Evolutionary conservation across 2,797 vertebrate species (phyloP).

Genomic region (Spinus olivaceus): DNA sequence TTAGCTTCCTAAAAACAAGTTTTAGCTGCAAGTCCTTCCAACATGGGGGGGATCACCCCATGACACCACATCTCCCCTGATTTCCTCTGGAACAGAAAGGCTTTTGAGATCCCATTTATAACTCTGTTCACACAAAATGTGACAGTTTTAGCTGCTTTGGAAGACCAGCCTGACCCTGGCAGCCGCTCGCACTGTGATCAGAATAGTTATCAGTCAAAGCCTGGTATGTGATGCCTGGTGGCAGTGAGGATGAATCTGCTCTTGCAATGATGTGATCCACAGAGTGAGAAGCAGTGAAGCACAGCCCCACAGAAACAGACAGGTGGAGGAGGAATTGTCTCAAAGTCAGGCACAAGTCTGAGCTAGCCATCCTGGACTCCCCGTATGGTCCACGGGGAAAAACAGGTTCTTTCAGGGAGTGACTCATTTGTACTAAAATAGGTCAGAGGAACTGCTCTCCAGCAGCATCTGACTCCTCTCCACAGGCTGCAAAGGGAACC

Average conservation of each 20-base stretch:
- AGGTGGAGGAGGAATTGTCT: background rate
- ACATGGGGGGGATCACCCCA: background rate
- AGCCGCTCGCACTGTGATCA: constrained; percentile 28
- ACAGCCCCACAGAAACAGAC: background rate
- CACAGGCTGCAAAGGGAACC: background rate
- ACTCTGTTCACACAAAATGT: constrained; percentile 13
- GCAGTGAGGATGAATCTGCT: background rate
- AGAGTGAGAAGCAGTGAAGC: fast-evolving
- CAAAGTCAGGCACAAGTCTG: background rate
- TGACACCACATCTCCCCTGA: background rate
- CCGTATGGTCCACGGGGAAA: background rate
- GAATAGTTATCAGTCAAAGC: constrained; percentile 52
- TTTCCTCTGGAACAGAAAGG: background rate
- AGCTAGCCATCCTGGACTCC: constrained; percentile 10
- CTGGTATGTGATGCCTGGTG: background rate
- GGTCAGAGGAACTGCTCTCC: constrained; percentile 38
- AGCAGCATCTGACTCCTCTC: constrained; percentile 16
- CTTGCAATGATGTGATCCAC: background rate
- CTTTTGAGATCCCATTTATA: background rate
- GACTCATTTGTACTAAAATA: constrained; percentile 42
- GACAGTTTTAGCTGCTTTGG: constrained; percentile 32
- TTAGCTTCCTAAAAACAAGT: background rate
- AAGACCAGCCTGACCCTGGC: constrained; percentile 40
- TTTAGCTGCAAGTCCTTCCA: background rate
- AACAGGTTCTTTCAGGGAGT: constrained; percentile 51